phyloP scores from a whole-genome alignment of 2,797 vertebrate genomes.

The Gallinago nigripennis region DNA sequence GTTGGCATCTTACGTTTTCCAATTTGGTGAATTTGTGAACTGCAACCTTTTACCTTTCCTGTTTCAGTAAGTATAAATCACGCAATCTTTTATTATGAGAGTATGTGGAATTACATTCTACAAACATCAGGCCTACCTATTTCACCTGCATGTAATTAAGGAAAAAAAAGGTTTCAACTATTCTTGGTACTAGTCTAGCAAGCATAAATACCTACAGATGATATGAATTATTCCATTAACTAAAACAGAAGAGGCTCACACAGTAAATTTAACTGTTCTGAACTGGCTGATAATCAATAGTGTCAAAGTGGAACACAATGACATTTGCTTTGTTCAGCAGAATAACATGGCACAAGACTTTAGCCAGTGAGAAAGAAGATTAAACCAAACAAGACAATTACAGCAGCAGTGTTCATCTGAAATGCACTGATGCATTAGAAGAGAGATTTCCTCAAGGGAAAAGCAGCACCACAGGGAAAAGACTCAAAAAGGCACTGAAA shows the following conservation, averaged over 20 bases:
- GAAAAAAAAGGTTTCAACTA: neutral
- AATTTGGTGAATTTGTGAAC: neutral
- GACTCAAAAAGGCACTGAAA: neutral
- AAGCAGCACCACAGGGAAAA: neutral
- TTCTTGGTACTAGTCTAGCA: neutral
- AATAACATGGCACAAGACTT: neutral
- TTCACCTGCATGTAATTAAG: constrained; percentile 40
- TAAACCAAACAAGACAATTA: neutral
- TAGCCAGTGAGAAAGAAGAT: neutral
- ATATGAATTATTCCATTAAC: constrained; percentile 4
- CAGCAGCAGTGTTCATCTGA: neutral
- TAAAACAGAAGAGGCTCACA: neutral
- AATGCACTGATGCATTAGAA: neutral
- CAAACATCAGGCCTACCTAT: neutral
- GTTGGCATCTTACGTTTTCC: neutral
- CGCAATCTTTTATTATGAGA: neutral
- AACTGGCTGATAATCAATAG: neutral
- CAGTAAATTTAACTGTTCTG: neutral
- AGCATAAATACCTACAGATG: neutral
- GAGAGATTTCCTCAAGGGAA: neutral
- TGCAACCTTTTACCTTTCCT: constrained; percentile 4
- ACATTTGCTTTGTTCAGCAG: neutral
- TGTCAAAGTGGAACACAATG: neutral
- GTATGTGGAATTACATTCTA: neutral
- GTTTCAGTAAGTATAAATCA: constrained; percentile 11